phyloP scores from a whole-genome alignment of 2,113 vertebrate genomes.

The Agapornis roseicollis region DNA sequence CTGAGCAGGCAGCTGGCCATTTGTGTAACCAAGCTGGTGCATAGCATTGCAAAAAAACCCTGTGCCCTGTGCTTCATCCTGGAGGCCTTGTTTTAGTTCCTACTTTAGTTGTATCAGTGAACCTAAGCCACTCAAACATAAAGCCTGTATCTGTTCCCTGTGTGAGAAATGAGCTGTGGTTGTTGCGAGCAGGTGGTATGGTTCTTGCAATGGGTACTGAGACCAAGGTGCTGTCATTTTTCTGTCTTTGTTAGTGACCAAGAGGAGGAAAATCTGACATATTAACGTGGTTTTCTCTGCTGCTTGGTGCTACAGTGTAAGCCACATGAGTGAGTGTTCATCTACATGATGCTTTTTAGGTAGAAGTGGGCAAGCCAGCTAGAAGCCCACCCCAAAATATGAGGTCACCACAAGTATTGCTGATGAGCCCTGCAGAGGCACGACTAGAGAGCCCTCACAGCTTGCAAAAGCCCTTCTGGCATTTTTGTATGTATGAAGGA shows the following conservation, averaged over 20 bases:
- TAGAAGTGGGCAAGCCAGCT: background rate
- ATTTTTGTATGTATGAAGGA: background rate
- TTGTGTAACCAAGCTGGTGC: background rate
- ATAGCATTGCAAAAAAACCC: background rate
- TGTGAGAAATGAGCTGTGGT: rapidly evolving
- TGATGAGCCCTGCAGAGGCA: background rate
- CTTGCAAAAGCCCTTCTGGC: background rate
- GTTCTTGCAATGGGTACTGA: background rate
- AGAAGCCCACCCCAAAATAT: background rate
- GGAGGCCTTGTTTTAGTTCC: background rate
- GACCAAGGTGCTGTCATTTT: background rate
- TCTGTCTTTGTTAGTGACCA: background rate
- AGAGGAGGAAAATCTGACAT: background rate
- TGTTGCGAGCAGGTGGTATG: rapidly evolving
- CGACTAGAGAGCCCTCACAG: background rate
- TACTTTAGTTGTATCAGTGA: background rate
- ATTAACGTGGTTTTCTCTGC: background rate
- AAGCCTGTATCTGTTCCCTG: background rate
- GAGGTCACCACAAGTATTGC: background rate
- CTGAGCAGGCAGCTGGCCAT: background rate
- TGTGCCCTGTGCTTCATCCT: background rate
- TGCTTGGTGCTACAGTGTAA: background rate
- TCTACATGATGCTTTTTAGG: rapidly evolving
- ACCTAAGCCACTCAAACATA: background rate
- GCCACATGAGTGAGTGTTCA: background rate